Evolutionary conservation across 2,888 invertebrate species (phyloP), one percentile per base, ranked within the genome.

Genomic region (Aphrophora alni): DNA sequence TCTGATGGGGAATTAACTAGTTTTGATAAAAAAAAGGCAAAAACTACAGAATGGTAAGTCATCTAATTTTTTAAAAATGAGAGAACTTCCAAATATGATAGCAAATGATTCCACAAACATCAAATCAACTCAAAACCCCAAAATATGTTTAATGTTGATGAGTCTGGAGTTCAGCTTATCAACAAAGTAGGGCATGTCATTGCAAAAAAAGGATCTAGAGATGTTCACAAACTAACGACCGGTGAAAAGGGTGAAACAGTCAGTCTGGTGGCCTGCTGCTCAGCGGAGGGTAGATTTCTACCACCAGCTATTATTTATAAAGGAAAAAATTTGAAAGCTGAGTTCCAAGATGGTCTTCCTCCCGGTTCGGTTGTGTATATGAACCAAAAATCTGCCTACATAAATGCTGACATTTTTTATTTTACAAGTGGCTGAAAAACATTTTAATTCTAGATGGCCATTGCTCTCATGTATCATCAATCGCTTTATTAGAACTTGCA

Each of bases 231-330:
- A 69, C 12, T 77, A n/a, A 77, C 69, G 1, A 77, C 77, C 1
- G 69, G 69, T 28, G 77, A 77, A 33, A 77, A 77, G n/a, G 77
- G 70, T 14, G 77, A 77, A 38, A 77, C 77, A n/a, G 69, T 77
- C 2, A 70, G 70, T 27, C 2, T 77, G 70, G 38, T 77, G 68
- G 70, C 69, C 0, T 77, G 77, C 25, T 77, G 77, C 24, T 77
- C 69, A 28, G 70, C 28, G 7, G 77, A 75, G 44, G 75, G 44
- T 1, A 7, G 75, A 44, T 75, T 75, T 38, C 24, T 74, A 25
- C 75, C 75, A 38, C 75, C 75, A 14, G 8, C 24, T 44, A 14
- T 73, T 1, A 27, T 73, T 21, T 76, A 25, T 7, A 76, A 76
- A 76, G 76, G 68, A n/a, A 75, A 75, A 76, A 76, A 76, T 27